Conservation (phyloP, 2,113 vertebrate genomes). For the Mellivora capensis region DNA sequence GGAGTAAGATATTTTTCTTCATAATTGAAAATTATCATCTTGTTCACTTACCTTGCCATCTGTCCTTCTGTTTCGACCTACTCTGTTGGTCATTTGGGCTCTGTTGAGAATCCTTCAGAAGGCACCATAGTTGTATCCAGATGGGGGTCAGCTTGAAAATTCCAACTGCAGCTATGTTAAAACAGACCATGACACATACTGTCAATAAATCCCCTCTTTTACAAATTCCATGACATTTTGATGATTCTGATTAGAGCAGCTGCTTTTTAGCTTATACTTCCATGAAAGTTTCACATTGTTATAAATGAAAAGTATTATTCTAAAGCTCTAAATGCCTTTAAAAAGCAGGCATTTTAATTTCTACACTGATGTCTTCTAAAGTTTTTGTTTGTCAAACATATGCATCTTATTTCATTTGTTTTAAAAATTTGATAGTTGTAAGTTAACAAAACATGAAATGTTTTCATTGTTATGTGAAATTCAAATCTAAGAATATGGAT, state of each 20-base stretch:
- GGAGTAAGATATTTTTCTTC: not conserved
- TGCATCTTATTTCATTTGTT: not conserved
- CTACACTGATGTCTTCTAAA: not conserved
- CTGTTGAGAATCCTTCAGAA: conserved; percentile 40
- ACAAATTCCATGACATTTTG: not conserved
- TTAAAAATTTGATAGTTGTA: not conserved
- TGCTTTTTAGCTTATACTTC: conserved; percentile 36
- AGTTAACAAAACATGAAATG: not conserved
- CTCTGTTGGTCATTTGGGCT: not conserved
- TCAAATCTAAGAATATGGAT: not conserved
- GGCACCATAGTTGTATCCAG: conserved; percentile 20
- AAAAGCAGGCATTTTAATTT: not conserved
- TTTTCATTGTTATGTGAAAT: not conserved
- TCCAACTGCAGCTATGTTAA: conserved; percentile 60
- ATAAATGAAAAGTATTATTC: not conserved
- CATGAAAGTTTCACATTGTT: not conserved
- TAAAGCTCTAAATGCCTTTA: not conserved
- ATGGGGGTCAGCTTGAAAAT: conserved; percentile 58
- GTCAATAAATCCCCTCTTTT: conserved; percentile 30
- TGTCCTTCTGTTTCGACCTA: conserved; percentile 49
- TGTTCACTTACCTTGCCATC: conserved; percentile 37
- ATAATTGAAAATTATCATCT: conserved; percentile 2
- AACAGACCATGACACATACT: not conserved
- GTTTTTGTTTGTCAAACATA: not conserved
- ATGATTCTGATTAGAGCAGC: conserved; percentile 7